Evolutionary conservation across 2,797 vertebrate species (phyloP).

Genomic region (Siniperca scherzeri): DNA sequence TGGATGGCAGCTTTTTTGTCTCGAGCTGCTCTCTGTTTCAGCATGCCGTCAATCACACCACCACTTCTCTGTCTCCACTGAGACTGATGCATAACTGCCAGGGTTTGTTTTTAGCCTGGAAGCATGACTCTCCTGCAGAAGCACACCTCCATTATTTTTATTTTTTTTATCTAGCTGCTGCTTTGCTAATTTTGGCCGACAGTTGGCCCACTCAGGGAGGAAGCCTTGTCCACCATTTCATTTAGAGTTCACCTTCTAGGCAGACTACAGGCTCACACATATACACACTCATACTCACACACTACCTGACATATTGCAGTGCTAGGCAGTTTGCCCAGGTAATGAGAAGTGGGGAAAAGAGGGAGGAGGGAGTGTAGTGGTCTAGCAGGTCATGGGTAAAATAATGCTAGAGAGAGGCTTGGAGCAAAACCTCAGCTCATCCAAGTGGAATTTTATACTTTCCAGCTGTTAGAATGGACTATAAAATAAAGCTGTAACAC

Average conservation of each 20-base stretch:
- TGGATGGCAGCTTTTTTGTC: neutral
- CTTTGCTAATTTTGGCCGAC: conserved; percentile 45
- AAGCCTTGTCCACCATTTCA: conserved; percentile 64
- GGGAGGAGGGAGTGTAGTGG: conserved; percentile 17
- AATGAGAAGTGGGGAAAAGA: conserved; percentile 55
- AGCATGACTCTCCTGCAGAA: conserved; percentile 43
- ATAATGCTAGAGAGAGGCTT: conserved; percentile 35
- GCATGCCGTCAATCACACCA: conserved; percentile 58
- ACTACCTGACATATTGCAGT: conserved; percentile 67
- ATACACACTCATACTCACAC: conserved; percentile 20
- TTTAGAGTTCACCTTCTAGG: conserved; percentile 70
- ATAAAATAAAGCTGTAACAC: conserved; percentile 40
- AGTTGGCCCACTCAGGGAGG: conserved; percentile 46
- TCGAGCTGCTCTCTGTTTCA: conserved; percentile 38
- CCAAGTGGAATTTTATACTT: conserved; percentile 35
- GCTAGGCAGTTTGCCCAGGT: conserved; percentile 67
- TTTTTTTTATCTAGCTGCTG: neutral
- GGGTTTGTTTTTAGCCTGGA: conserved; percentile 54
- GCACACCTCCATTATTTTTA: conserved; percentile 9
- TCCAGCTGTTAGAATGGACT: conserved; percentile 51
- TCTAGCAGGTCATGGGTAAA: conserved; percentile 63
- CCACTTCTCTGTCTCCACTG: conserved; percentile 38
- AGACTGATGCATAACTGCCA: conserved; percentile 37
- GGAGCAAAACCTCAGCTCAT: conserved; percentile 36
- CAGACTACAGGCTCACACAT: conserved; percentile 21